These are phyloP conservation scores for Megaleporinus macrocephalus DNA, from an alignment of 2,113 vertebrate species.

Conservation along the genomic window DNA sequence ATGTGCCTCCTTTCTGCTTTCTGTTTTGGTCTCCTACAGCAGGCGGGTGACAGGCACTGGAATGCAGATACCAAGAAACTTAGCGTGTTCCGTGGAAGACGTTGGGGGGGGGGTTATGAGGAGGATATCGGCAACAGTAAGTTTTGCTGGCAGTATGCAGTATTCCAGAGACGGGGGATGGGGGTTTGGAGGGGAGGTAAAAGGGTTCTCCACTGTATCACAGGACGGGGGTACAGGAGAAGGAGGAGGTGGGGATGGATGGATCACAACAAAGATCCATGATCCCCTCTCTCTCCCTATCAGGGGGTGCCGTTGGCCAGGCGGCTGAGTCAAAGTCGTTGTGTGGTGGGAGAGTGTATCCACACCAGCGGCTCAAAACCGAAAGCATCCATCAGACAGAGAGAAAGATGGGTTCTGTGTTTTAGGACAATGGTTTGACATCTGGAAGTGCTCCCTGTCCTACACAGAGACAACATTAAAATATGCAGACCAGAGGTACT, in stretches of 20 bases:
- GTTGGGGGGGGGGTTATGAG: neutral
- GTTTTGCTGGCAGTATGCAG: constrained; percentile 73
- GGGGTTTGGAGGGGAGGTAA: constrained; percentile 16
- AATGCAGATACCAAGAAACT: constrained; percentile 80
- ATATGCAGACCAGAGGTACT: neutral
- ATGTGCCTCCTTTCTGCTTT: neutral
- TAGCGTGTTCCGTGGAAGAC: constrained; percentile 67
- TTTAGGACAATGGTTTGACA: neutral
- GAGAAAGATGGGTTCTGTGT: constrained; percentile 2
- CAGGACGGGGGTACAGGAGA: constrained; percentile 30
- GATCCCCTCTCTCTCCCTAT: constrained; percentile 57
- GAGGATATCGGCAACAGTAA: constrained; percentile 58
- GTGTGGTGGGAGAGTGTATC: neutral
- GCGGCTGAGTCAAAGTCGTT: neutral
- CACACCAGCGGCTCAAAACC: neutral
- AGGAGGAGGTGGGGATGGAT: constrained; percentile 51
- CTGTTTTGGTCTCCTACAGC: constrained; percentile 42
- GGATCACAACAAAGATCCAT: constrained; percentile 67
- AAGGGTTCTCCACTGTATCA: constrained; percentile 26
- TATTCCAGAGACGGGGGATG: constrained; percentile 68
- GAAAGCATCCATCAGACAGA: neutral
- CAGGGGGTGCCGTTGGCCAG: constrained; percentile 17
- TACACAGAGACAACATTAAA: neutral
- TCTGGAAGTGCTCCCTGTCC: no score
- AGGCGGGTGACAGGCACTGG: constrained; percentile 72